Base-by-base conservation (phyloP, 92 coral and sea anemone species). In the Metridium senile region DNA sequence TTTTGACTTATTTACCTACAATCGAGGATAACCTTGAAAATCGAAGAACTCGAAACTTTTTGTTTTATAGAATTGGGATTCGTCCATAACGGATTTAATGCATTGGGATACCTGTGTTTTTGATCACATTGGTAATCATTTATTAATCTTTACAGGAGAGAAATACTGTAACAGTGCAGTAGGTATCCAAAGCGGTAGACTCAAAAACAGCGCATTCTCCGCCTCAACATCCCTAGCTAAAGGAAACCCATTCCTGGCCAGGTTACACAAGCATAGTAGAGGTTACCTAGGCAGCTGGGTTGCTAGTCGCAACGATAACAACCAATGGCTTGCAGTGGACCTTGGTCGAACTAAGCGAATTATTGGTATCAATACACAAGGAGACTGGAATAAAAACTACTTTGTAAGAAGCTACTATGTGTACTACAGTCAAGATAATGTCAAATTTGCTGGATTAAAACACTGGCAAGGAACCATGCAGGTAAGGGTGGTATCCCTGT, bases 281-380 rank as follows among this genome's bases (percentile, higher is more conserved):
- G 80, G 74, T n/a, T 23, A 68, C 61, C 76, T 79, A 0, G 84
- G 84, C 9, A 79, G 85, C 45, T 88, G 93, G 93, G 66, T 72
- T 62, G 80, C 93, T 32, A 66, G 70, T 32, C 74, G 75, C 32
- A 79, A 80, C 72, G 86, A 74, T 62, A 26, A 80, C 58, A 84
- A 88, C 75, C 83, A 88, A 33, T 88, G 86, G 86, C 39, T 88
- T 25, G 82, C 77, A 54, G 83, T 88, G 28, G 89, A 88, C 62
- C 89, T 88, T 56, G 80, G 82, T 1, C 63, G 77, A 65, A 16
- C 73, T 1, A 88, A 78, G 80, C 84, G 76, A 51, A 65, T 88
- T 43, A 88, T 86, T 62, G 93, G 93, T 35, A 67, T 88, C 62
- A 76, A 82, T 25, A 88, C 93, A 26, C 93, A 88, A 61, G 93